These are phyloP conservation scores for Microplitis deprimator DNA, from an alignment of 2,888 invertebrate genomes.

Conservation along the genomic window DNA sequence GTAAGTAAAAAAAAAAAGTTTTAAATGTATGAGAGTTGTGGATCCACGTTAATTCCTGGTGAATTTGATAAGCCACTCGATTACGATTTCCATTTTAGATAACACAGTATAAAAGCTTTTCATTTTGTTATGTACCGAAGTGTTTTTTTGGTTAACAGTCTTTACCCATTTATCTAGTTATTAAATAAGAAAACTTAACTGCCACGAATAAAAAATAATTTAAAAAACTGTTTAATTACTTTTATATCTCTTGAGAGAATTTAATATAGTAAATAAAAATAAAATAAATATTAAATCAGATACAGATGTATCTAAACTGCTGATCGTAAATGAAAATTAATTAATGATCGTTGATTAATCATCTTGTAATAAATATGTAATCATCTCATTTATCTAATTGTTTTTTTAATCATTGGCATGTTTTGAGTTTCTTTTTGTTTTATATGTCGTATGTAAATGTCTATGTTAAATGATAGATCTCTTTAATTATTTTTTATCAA, in stretches of 20 bases:
- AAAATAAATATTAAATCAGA: constrained; percentile 1
- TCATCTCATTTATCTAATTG: not conserved
- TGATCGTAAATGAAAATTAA: not conserved
- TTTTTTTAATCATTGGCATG: not conserved
- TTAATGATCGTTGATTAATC: not conserved
- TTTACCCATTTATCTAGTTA: constrained; percentile 13
- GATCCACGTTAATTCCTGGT: constrained; percentile 22
- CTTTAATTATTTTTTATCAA: too few species aligned
- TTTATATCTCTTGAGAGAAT: not conserved
- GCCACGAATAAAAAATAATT: not conserved
- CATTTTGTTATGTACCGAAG: constrained; percentile 38
- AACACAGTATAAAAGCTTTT: constrained; percentile 46
- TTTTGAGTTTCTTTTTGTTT: not conserved
- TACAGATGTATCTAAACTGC: not conserved
- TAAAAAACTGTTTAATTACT: constrained; percentile 11
- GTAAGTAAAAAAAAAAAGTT: constrained; percentile 24
- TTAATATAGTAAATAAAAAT: not conserved
- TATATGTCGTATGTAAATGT: not conserved
- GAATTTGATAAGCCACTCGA: constrained; percentile 51
- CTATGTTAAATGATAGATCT: too few species aligned
- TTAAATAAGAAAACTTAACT: constrained; percentile 29
- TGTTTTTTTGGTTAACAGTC: constrained; percentile 36
- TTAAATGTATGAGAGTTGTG: constrained; percentile 14
- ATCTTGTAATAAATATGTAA: not conserved
- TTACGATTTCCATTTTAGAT: constrained; percentile 55